phyloP scores from a whole-genome alignment of 2,888 invertebrate species.

The Carpatolechia fugitivella region DNA sequence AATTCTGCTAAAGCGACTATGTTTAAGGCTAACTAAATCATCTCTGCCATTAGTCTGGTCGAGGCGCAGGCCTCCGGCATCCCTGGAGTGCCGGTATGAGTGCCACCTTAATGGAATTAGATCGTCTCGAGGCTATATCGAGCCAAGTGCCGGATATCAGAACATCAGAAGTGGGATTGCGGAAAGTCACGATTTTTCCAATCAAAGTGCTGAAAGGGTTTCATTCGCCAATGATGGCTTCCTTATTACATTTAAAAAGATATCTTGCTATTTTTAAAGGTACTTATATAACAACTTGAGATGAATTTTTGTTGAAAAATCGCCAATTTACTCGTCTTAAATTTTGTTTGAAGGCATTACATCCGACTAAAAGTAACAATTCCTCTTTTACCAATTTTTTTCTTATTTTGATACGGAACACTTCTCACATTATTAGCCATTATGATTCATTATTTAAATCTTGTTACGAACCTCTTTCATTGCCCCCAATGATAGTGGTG shows the following conservation, averaged over 20 bases:
- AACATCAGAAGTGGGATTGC: conserved; percentile 1
- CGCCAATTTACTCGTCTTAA: too few species aligned
- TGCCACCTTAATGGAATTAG: conserved; percentile 41
- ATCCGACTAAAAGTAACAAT: too few species aligned
- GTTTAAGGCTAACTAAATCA: neutral
- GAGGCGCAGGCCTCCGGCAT: conserved; percentile 16
- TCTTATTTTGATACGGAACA: too few species aligned
- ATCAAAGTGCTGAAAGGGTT: neutral
- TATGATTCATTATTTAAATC: neutral
- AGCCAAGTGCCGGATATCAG: conserved; percentile 21
- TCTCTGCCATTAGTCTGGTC: conserved; percentile 1
- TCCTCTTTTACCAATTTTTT: too few species aligned
- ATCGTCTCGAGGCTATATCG: conserved; percentile 29
- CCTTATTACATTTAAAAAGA: neutral
- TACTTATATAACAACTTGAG: too few species aligned
- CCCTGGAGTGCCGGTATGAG: conserved; percentile 26
- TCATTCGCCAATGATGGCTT: neutral
- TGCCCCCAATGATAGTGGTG: conserved; percentile 3
- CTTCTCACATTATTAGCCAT: neutral
- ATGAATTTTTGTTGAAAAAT: too few species aligned
- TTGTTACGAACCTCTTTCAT: neutral
- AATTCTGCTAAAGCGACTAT: neutral
- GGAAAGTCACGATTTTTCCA: neutral
- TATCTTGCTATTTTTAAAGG: too few species aligned
- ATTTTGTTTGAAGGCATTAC: too few species aligned